Percentiles rank a stretch among this genome's conserved stretches.
These are phyloP conservation scores for Limnephilus auricula DNA, from an alignment of 2,888 invertebrate genomes.

Conservation along the genomic window DNA sequence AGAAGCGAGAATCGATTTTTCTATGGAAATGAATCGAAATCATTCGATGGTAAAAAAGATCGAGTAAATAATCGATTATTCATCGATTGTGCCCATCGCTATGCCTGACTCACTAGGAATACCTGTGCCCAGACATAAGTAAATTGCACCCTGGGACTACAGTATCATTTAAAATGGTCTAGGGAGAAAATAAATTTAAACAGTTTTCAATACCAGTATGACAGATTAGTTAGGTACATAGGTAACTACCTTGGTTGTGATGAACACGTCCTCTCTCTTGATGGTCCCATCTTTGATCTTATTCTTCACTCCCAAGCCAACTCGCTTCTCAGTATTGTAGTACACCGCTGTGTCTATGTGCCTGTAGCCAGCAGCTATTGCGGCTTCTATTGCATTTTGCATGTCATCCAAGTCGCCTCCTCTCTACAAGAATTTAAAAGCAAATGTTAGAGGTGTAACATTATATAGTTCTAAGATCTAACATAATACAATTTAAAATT, in stretches of 20 bases:
- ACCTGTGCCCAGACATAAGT: no score
- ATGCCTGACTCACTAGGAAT: no score
- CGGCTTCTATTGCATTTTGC: conserved; percentile 75
- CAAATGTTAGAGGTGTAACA: neutral
- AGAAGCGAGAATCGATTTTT: no score
- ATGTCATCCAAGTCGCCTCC: conserved; percentile 69
- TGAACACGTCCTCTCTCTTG: conserved; percentile 76
- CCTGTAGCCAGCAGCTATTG: conserved; percentile 81
- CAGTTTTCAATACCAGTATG: neutral
- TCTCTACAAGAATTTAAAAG: conserved; percentile 5
- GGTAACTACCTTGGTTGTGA: conserved; percentile 76
- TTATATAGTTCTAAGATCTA: no score
- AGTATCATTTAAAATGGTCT: neutral
- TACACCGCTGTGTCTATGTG: conserved; percentile 82
- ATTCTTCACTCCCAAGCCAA: conserved; percentile 75
- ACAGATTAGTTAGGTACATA: neutral
- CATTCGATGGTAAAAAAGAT: no score
- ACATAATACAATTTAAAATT: neutral
- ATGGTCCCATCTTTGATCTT: conserved; percentile 74
- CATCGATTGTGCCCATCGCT: no score
- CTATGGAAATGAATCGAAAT: no score
- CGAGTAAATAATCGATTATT: no score
- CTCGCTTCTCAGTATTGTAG: conserved; percentile 78
- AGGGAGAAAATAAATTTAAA: neutral
- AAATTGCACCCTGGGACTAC: neutral